Evolutionary conservation across 2,888 invertebrate genomes (phyloP).

Genomic region (Scaptodrosophila latifasciaeformis): DNA sequence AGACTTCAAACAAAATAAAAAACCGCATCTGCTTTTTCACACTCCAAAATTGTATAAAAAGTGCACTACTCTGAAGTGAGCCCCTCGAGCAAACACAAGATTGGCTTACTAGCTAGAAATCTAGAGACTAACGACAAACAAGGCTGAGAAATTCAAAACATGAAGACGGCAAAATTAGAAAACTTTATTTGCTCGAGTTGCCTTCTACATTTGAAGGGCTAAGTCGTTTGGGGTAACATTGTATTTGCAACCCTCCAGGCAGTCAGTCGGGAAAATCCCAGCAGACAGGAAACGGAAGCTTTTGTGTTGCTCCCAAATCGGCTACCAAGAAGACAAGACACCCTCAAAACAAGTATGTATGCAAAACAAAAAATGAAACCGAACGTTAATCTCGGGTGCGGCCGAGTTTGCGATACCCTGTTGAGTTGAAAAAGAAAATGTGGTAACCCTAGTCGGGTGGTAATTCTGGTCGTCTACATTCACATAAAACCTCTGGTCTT

Average conservation of each 20-base stretch:
- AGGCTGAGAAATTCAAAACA: constrained; percentile 65
- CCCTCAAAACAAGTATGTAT: too few species aligned
- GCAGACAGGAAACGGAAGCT: constrained; percentile 72
- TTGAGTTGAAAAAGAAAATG: too few species aligned
- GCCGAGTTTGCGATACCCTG: too few species aligned
- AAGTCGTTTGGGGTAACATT: constrained; percentile 14
- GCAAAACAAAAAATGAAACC: too few species aligned
- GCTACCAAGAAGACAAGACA: constrained; percentile 5
- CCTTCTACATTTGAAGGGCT: constrained; percentile 15
- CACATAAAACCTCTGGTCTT: too few species aligned
- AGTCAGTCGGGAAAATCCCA: constrained; percentile 54
- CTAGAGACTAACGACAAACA: constrained; percentile 22
- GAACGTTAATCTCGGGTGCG: too few species aligned
- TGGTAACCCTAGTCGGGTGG: too few species aligned
- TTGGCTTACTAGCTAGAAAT: constrained; percentile 53
- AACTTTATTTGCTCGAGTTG: constrained; percentile 59
- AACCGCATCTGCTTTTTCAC: neutral
- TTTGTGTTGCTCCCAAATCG: constrained; percentile 44
- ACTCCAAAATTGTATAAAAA: constrained; percentile 1
- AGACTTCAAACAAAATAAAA: constrained; percentile 2
- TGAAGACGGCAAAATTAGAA: constrained; percentile 67
- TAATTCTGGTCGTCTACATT: too few species aligned
- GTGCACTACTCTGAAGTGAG: constrained; percentile 9
- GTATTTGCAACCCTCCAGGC: constrained; percentile 52
- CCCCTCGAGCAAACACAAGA: constrained; percentile 43